These are phyloP conservation scores for Naso thynnoides DNA, from an alignment of 2,797 vertebrate genomes.

Conservation along the genomic window DNA sequence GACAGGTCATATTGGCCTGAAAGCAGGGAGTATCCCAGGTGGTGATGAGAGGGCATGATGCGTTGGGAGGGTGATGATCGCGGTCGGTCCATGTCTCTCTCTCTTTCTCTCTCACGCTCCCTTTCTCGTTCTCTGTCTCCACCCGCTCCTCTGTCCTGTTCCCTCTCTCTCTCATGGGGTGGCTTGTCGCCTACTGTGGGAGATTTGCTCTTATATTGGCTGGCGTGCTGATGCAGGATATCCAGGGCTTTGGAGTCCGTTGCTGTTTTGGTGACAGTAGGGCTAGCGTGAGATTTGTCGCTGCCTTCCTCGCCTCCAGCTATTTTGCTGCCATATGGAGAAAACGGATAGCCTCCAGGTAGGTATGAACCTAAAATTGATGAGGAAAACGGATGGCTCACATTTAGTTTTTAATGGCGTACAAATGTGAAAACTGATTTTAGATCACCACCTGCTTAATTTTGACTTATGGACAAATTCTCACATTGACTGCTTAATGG, in stretches of 20 bases:
- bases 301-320: constrained; percentile 86
- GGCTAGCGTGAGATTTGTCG: constrained; percentile 94
- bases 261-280: constrained; percentile 91
- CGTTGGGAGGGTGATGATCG: constrained; percentile 97
- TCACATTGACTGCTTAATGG: neutral
- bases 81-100: constrained; percentile 89
- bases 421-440: constrained; percentile 16
- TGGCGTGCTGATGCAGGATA: constrained; percentile 96
- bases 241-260: constrained; percentile 96
- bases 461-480: constrained; percentile 3
- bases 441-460: constrained; percentile 1
- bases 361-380: constrained; percentile 89
- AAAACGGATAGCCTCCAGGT: constrained; percentile 94
- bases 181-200: constrained; percentile 96
- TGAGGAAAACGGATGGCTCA: constrained; percentile 24
- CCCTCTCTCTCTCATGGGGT: constrained; percentile 89
- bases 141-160: constrained; percentile 83
- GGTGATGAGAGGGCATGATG: constrained; percentile 97
- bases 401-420: constrained; percentile 7
- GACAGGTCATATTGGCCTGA: constrained; percentile 97
- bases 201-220: constrained; percentile 98
- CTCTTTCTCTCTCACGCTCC: constrained; percentile 80
- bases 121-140: constrained; percentile 87
- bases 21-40: constrained; percentile 94
- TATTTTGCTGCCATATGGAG: constrained; percentile 92